Conservation (phyloP, 2,113 vertebrate species). For the Colistium nudipinnis region DNA sequence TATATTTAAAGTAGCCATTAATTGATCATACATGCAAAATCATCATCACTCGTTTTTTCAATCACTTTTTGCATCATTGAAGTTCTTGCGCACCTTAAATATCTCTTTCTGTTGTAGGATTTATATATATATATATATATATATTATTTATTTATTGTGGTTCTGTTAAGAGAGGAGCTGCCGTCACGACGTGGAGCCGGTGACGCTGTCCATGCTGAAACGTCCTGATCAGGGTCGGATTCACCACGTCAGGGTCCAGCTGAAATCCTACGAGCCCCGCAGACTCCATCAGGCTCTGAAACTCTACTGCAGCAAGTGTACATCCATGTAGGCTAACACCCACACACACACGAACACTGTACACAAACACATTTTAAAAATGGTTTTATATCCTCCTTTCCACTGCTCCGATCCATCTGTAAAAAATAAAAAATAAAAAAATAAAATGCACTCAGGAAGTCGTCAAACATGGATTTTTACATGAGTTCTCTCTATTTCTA, state of each 20-base stretch:
- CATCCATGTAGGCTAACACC: slow-evolving; percentile 81
- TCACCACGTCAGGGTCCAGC: slow-evolving; percentile 86
- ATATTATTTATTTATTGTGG: not conserved
- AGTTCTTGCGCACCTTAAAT: too few species aligned
- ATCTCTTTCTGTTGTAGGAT: too few species aligned
- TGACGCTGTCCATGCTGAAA: slow-evolving; percentile 82
- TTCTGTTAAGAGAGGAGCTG: slow-evolving; percentile 83
- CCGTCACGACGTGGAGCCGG: slow-evolving; percentile 77
- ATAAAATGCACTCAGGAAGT: too few species aligned
- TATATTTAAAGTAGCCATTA: not conserved
- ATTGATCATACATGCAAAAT: too few species aligned
- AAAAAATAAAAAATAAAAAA: not conserved
- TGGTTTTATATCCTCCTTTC: not conserved
- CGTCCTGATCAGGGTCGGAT: slow-evolving; percentile 73
- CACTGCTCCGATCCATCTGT: not conserved
- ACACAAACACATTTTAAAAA: not conserved
- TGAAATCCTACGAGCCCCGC: slow-evolving; percentile 86
- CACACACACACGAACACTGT: not conserved
- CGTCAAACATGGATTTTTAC: too few species aligned
- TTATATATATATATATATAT: not conserved
- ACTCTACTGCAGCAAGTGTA: slow-evolving; percentile 91
- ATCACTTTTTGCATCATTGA: too few species aligned
- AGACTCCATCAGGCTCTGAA: slow-evolving; percentile 89
- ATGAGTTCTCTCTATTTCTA: not conserved
- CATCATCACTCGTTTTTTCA: too few species aligned